A percentile compares a stretch with the other conserved stretches of the same genome.
Evolutionary conservation across 2,888 invertebrate genomes (phyloP).

Genomic region (Monopis laevigella): DNA sequence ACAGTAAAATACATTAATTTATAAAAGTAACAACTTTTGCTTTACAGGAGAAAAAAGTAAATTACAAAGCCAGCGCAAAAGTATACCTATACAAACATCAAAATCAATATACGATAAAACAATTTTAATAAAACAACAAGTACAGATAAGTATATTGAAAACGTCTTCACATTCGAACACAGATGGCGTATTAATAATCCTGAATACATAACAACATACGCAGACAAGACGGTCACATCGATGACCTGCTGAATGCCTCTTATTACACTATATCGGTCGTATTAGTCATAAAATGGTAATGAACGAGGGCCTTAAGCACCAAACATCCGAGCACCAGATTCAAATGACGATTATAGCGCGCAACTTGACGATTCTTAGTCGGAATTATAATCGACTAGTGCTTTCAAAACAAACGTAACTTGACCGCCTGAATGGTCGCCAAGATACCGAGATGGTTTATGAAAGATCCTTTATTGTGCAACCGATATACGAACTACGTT

Average conservation of each 20-base stretch:
- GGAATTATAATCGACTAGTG: constrained; percentile 58
- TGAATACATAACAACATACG: too few relatives aligned
- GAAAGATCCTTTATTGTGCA: constrained; percentile 61
- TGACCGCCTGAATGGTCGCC: constrained; percentile 45
- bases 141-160: too few relatives aligned
- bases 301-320: constrained; percentile 57
- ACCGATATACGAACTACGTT: constrained; percentile 21
- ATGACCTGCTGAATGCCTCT: constrained; percentile 61
- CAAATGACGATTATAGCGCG: constrained; percentile 62
- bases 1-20: too few relatives aligned
- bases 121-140: too few relatives aligned
- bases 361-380: constrained; percentile 63
- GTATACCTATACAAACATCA: too few relatives aligned
- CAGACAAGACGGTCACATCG: constrained; percentile 19
- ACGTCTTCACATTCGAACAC: too few relatives aligned
- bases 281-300: constrained; percentile 68
- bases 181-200: too few relatives aligned
- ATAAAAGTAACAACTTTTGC: too few relatives aligned
- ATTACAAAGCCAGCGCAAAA: too few relatives aligned
- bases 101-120: too few relatives aligned
- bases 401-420: constrained; percentile 64
- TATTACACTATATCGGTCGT: constrained; percentile 65
- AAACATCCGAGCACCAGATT: constrained; percentile 66
- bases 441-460: constrained; percentile 52
- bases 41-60: too few relatives aligned